A percentile compares a stretch with the other conserved stretches of the same genome.
Evolutionary conservation across 1,140 invertebrate species (phyloP).

Genomic region (Caenorhabditis tropicalis): DNA sequence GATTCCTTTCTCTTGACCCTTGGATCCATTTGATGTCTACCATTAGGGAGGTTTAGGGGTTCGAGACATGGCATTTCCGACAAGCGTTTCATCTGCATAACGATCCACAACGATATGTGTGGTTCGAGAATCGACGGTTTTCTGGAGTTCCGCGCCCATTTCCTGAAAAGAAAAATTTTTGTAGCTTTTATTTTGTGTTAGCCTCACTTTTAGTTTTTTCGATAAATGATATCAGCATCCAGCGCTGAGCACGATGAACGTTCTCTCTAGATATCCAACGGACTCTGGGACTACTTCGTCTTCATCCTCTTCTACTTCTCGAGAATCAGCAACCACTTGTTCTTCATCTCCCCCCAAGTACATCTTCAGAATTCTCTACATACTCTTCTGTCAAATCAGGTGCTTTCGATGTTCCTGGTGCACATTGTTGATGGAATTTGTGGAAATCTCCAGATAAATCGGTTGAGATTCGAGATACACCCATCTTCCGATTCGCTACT

Average conservation of each 20-base stretch:
- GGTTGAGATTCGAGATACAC: not conserved
- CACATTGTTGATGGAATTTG: not conserved
- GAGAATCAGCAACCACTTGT: not conserved
- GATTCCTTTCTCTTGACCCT: not conserved
- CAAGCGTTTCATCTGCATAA: not conserved
- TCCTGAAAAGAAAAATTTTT: not conserved
- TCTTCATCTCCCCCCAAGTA: not conserved
- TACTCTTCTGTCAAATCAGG: not conserved
- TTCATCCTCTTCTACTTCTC: not conserved
- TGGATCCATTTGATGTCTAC: not conserved
- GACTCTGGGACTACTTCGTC: conserved; percentile 4
- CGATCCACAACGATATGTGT: not conserved
- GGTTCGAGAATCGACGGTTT: not conserved
- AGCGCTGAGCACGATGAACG: not conserved
- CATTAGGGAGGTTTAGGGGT: not conserved
- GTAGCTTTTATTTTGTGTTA: not conserved
- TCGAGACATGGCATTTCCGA: not conserved
- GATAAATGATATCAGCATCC: conserved; percentile 28
- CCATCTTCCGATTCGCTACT: not conserved
- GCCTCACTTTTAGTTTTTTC: not conserved
- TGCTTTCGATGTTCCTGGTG: not conserved
- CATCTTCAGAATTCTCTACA: not conserved
- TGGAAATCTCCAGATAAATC: not conserved
- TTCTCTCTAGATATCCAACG: not conserved
- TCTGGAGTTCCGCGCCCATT: not conserved